Evolutionary conservation across 1,140 invertebrate genomes (phyloP), one percentile per base, ranked within the genome.

Genomic region (Drosophila paulistorum): DNA sequence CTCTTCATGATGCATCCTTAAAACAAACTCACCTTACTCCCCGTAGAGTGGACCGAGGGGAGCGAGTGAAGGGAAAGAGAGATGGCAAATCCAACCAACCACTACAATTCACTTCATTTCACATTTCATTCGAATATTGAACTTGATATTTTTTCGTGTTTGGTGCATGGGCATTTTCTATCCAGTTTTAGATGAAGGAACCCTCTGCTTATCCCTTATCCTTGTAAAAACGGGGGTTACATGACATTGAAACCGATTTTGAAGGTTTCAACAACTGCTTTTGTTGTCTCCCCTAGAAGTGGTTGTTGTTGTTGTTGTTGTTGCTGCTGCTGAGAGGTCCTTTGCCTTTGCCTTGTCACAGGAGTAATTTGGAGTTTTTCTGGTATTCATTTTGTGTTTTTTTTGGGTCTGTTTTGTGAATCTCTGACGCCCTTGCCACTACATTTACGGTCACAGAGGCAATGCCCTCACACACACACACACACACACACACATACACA

Each of bases 161-260:
- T 58, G 35, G 20, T 74, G 70, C 71, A 73, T 73, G 59, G 59
- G 69, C 54, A 73, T 73, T 73, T 30, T 30, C 30, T 73, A 13
- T 11, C 13, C 11, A 37, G 14, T 30, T 14, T 57, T 20, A 7
- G 30, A 30, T 6, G 30, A 30, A 5, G 30, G 30, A 30, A 20
- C 65, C 51, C 57, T 55, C 67, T 48, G 33, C 67, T 14, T 14
- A 1, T 9, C 39, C 30, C 1, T 69, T 10, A 10, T 9, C 45
- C 20, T 11, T 87, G 83, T 83, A 84, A 80, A 65, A 85, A 83
- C 74, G 72, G 77, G 86, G 87, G 87, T 90, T 81, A 90, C 87
- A 89, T 90, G 87, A 90, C 87, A 90, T 90, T 90, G 87, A 90
- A 90, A 90, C 83, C 69, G 48, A 84, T 74, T 90, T 90, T 90